Evolutionary conservation across 2,888 invertebrate genomes (phyloP).

Genomic region (Limnephilus rhombicus): DNA sequence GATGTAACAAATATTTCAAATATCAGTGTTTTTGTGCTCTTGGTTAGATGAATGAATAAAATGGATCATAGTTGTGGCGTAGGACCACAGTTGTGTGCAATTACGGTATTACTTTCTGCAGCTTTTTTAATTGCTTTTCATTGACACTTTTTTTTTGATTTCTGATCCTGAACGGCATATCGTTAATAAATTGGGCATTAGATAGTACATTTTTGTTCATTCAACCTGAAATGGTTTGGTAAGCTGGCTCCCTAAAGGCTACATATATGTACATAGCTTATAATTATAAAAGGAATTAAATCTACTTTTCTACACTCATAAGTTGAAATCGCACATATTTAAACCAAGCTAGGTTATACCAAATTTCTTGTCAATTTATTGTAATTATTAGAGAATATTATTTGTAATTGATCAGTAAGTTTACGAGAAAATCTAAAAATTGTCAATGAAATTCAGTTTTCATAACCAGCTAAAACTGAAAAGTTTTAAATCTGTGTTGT

Average conservation of each 20-base stretch:
- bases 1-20: too few relatives aligned
- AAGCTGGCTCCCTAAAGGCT: neutral
- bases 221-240: neutral
- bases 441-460: too few relatives aligned
- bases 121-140: neutral
- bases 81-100: too few relatives aligned
- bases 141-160: neutral
- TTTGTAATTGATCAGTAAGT: neutral
- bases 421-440: too few relatives aligned
- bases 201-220: neutral
- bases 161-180: neutral
- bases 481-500: too few relatives aligned
- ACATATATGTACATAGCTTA: neutral
- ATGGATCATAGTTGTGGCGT: too few relatives aligned
- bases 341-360: neutral
- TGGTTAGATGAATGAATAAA: too few relatives aligned
- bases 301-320: neutral
- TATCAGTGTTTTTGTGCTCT: too few relatives aligned
- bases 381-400: neutral
- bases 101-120: too few relatives aligned
- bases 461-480: too few relatives aligned
- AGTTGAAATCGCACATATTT: neutral
- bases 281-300: neutral
- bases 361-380: neutral
- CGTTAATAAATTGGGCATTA: neutral